These are phyloP conservation scores for Pyrgilauda ruficollis DNA, from an alignment of 2,113 vertebrate species.

Conservation along the genomic window DNA sequence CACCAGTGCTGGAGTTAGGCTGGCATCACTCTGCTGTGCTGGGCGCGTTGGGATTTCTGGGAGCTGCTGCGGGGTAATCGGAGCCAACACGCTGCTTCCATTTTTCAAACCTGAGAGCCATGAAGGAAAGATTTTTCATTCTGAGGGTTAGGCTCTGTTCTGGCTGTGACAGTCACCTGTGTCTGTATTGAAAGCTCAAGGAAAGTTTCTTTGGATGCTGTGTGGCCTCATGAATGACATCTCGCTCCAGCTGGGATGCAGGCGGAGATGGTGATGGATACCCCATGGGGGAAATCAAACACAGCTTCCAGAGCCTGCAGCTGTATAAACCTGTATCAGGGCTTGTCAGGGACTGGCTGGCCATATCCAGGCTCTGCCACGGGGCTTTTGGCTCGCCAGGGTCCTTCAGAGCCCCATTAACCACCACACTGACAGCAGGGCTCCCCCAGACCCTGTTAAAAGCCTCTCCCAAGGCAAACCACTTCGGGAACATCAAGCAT, in stretches of 20 bases:
- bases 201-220: neutral
- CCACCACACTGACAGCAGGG: neutral
- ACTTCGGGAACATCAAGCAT: neutral
- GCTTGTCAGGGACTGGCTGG: rapidly evolving
- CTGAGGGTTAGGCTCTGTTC: neutral
- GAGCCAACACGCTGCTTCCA: neutral
- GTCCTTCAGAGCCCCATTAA: neutral
- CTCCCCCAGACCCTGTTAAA: neutral
- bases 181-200: neutral
- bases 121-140: slow-evolving; percentile 15
- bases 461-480: neutral
- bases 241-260: neutral
- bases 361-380: neutral
- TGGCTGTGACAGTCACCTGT: neutral
- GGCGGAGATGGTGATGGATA: neutral
- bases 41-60: neutral
- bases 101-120: neutral
- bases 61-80: neutral
- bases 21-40: neutral
- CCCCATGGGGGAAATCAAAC: rapidly evolving
- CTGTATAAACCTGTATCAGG: neutral
- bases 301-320: neutral
- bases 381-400: neutral
- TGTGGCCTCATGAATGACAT: neutral
- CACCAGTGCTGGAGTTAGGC: rapidly evolving